A percentile compares a stretch with the other conserved stretches of the same genome.
phyloP scores from a whole-genome alignment of 2,113 vertebrate species.

The Eretmochelys imbricata region DNA sequence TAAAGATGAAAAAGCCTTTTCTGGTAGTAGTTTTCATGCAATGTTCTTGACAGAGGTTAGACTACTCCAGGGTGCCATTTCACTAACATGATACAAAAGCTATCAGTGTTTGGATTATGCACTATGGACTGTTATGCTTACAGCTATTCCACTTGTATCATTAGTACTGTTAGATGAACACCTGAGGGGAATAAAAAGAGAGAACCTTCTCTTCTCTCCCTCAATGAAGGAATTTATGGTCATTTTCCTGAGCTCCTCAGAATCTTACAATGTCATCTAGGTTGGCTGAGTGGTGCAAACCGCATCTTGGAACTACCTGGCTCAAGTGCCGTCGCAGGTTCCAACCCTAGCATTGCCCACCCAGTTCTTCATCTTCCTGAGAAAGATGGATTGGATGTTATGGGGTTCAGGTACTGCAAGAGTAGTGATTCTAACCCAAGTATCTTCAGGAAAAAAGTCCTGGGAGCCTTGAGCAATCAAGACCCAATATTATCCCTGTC shows the following conservation, averaged over 20 bases:
- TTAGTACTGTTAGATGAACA: neutral
- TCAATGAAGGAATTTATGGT: neutral
- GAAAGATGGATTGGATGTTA: neutral
- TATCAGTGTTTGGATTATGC: neutral
- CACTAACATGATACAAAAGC: neutral
- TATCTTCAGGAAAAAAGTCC: neutral
- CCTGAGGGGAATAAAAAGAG: neutral
- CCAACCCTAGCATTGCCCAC: neutral
- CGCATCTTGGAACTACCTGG: neutral
- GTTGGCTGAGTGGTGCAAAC: neutral
- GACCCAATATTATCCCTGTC: neutral
- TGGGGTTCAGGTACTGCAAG: neutral
- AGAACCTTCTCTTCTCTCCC: neutral
- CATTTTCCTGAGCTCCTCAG: neutral
- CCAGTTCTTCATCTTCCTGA: neutral
- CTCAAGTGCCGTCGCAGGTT: neutral
- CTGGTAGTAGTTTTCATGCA: neutral
- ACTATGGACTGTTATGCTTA: accelerated
- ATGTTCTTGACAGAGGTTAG: neutral
- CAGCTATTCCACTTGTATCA: neutral
- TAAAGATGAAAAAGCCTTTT: neutral
- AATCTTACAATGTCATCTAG: neutral
- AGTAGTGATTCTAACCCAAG: neutral
- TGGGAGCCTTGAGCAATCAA: neutral
- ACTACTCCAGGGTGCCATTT: neutral